Conservation (phyloP, 1,140 invertebrate genomes). For the Drosophila bifasciata region DNA sequence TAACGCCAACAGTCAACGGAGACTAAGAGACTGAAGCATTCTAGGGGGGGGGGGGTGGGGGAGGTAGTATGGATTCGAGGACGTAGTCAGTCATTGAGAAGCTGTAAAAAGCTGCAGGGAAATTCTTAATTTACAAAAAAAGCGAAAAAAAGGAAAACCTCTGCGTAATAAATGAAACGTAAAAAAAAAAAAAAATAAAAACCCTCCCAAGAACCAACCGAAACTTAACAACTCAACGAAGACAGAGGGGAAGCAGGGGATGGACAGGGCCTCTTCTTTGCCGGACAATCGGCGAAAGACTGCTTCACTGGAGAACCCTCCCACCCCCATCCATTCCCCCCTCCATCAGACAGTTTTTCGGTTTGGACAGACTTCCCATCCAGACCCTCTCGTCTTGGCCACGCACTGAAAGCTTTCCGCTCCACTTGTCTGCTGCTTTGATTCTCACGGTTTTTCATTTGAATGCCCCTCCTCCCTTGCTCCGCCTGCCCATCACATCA, state of each 20-base stretch:
- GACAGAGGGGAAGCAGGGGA: constrained; percentile 6
- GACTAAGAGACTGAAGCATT: constrained; percentile 53
- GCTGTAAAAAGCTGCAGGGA: constrained; percentile 69
- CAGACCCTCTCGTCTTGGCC: constrained; percentile 19
- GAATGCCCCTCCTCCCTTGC: constrained; percentile 59
- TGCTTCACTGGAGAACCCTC: constrained; percentile 11
- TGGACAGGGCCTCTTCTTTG: constrained; percentile 7
- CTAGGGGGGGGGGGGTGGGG: constrained; percentile 11
- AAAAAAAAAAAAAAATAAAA: constrained; percentile 46
- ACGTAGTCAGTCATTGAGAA: constrained; percentile 60
- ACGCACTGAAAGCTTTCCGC: constrained; percentile 77
- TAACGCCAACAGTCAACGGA: constrained; percentile 76
- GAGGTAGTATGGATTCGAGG: background rate
- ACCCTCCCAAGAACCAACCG: constrained; percentile 5
- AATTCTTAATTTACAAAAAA: constrained; percentile 75
- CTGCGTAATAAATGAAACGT: constrained; percentile 75
- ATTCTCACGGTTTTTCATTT: constrained; percentile 79
- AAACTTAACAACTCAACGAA: constrained; percentile 63
- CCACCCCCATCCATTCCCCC: background rate
- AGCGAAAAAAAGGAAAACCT: constrained; percentile 49
- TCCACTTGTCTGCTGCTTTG: constrained; percentile 79
- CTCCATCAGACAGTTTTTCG: constrained; percentile 33
- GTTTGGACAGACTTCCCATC: constrained; percentile 37
- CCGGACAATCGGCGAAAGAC: constrained; percentile 59
- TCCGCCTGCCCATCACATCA: background rate